These are phyloP conservation scores for Ageneiosus marmoratus DNA, from an alignment of 2,113 vertebrate species.

Conservation along the genomic window DNA sequence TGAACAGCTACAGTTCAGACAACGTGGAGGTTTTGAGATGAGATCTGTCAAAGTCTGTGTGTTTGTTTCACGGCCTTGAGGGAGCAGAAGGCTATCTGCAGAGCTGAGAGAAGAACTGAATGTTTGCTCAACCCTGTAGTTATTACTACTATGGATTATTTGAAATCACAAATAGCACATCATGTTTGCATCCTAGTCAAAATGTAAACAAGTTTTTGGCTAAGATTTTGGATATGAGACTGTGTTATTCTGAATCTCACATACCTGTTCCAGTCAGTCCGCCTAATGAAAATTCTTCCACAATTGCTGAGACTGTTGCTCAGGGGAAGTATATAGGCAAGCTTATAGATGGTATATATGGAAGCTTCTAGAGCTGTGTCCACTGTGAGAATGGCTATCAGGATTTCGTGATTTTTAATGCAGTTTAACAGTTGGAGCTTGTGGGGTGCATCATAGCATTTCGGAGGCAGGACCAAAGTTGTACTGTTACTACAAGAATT, in stretches of 20 bases:
- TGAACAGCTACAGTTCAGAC: slow-evolving; percentile 23
- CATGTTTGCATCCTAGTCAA: background rate
- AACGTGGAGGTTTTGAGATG: slow-evolving; percentile 13
- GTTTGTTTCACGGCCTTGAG: slow-evolving; percentile 12
- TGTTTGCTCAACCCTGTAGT: background rate
- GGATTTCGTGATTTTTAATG: no score
- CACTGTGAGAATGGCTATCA: no score
- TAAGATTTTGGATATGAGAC: background rate
- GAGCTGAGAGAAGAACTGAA: background rate
- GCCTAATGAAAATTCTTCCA: background rate
- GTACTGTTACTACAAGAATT: no score
- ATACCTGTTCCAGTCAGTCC: background rate
- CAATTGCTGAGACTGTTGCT: background rate
- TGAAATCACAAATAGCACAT: background rate
- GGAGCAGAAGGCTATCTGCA: background rate
- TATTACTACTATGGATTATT: background rate
- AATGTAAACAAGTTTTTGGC: background rate
- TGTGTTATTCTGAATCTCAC: background rate
- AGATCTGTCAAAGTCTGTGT: background rate
- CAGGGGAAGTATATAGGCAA: background rate
- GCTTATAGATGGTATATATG: no score
- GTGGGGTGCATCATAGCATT: no score
- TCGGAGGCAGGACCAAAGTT: no score
- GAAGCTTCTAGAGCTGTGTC: no score
- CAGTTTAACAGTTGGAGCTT: no score